Evolutionary conservation across 2,113 vertebrate species (phyloP).

Genomic region (Notothenia rossii): DNA sequence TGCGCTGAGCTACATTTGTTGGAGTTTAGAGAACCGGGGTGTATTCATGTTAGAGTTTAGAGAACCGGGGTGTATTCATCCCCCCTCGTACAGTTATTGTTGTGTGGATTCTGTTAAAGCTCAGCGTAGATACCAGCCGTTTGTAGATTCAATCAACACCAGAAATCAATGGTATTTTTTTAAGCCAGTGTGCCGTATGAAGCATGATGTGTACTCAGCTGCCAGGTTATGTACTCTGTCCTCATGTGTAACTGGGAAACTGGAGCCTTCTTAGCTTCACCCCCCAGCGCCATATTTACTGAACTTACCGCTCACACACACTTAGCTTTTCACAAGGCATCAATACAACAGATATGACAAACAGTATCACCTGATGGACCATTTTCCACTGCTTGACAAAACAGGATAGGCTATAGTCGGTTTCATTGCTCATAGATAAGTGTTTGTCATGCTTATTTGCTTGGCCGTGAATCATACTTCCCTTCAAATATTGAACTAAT

Average conservation of each 20-base stretch:
- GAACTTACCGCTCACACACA: conserved; percentile 7
- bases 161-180: conserved; percentile 22
- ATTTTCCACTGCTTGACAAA: conserved; percentile 24
- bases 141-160: conserved; percentile 12
- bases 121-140: not conserved
- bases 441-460: not conserved
- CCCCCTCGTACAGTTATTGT: not conserved
- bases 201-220: conserved; percentile 51
- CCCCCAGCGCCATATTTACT: conserved; percentile 27
- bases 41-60: not conserved
- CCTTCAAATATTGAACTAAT: conserved; percentile 17
- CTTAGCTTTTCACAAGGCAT: conserved; percentile 13
- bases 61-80: not conserved
- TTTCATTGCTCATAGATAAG: conserved; percentile 14
- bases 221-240: conserved; percentile 26
- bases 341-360: conserved; percentile 19
- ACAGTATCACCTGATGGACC: not conserved
- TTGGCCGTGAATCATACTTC: conserved; percentile 21
- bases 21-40: too few species aligned
- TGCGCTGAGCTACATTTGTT: too few species aligned
- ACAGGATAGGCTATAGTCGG: not conserved
- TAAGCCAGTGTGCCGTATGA: conserved; percentile 6
- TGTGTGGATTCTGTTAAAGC: not conserved
- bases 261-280: conserved; percentile 20
- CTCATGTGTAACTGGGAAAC: conserved; percentile 48